These are phyloP conservation scores for Pandion haliaetus DNA, from an alignment of 2,113 vertebrate genomes.

Conservation along the genomic window DNA sequence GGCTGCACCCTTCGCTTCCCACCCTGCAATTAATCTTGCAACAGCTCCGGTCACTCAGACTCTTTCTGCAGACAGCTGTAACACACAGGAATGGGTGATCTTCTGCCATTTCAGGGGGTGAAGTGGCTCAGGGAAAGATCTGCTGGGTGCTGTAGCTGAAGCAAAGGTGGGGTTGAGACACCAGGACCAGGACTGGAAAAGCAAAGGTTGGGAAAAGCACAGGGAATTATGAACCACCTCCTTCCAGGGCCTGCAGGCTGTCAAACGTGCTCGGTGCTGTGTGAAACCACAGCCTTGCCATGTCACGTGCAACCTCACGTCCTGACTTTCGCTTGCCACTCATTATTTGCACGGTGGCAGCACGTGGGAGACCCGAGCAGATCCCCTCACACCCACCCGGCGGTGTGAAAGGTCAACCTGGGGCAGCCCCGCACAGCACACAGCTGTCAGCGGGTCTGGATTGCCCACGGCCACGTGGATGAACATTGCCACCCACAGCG, in stretches of 20 bases:
- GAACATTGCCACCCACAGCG: not conserved
- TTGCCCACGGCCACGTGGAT: rapidly evolving
- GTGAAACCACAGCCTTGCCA: not conserved
- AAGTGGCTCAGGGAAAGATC: not conserved
- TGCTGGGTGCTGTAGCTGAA: not conserved
- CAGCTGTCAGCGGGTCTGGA: not conserved
- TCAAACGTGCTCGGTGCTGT: not conserved
- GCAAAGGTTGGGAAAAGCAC: not conserved
- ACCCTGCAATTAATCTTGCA: not conserved
- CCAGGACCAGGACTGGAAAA: not conserved
- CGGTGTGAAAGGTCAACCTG: not conserved
- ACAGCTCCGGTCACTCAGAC: not conserved
- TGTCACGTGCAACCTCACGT: not conserved
- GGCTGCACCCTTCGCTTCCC: not conserved
- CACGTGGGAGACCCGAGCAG: not conserved
- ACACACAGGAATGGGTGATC: not conserved
- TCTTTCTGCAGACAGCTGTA: not conserved
- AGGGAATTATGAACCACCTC: not conserved
- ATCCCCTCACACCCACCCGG: not conserved
- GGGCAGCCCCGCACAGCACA: rapidly evolving
- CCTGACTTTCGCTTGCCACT: not conserved
- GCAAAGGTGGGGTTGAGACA: not conserved
- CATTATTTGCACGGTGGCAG: not conserved
- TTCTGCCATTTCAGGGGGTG: not conserved
- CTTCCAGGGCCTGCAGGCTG: not conserved